Evolutionary conservation across 2,888 invertebrate genomes (phyloP).

Genomic region (Trissoscelio sp.): DNA sequence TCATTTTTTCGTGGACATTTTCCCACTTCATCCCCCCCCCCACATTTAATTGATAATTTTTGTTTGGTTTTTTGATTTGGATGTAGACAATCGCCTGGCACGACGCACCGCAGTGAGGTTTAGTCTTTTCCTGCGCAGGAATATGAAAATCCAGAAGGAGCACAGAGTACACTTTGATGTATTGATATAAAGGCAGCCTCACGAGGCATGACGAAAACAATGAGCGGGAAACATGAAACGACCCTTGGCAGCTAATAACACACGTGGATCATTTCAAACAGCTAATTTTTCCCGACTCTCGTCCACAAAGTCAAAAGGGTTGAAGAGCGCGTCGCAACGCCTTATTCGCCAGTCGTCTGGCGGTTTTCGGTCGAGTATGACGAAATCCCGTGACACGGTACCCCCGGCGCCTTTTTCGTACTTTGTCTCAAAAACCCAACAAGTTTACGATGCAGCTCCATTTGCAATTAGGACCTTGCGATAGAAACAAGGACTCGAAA

Average conservation of each 20-base stretch:
- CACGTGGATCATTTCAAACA: conserved; percentile 82
- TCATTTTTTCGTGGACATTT: no score
- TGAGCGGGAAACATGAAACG: conserved; percentile 82
- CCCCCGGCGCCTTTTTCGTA: conserved; percentile 54
- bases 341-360: conserved; percentile 67
- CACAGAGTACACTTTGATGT: conserved; percentile 80
- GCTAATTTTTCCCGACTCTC: conserved; percentile 80
- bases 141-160: conserved; percentile 65
- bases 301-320: conserved; percentile 79
- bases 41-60: conserved; percentile 26
- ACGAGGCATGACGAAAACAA: conserved; percentile 80
- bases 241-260: conserved; percentile 82
- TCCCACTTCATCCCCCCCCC: no score
- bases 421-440: conserved; percentile 49
- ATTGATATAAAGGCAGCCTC: conserved; percentile 80
- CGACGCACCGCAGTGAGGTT: conserved; percentile 29
- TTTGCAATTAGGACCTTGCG: conserved; percentile 58
- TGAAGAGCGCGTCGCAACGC: conserved; percentile 62
- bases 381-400: conserved; percentile 65
- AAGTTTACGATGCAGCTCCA: conserved; percentile 64
- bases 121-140: conserved; percentile 52
- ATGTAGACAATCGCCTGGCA: conserved; percentile 40
- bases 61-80: no score
- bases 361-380: conserved; percentile 66
- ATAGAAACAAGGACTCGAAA: conserved; percentile 59